Base-by-base conservation (phyloP, 2,113 vertebrate species). In the Tetraodon nigroviridis region DNA sequence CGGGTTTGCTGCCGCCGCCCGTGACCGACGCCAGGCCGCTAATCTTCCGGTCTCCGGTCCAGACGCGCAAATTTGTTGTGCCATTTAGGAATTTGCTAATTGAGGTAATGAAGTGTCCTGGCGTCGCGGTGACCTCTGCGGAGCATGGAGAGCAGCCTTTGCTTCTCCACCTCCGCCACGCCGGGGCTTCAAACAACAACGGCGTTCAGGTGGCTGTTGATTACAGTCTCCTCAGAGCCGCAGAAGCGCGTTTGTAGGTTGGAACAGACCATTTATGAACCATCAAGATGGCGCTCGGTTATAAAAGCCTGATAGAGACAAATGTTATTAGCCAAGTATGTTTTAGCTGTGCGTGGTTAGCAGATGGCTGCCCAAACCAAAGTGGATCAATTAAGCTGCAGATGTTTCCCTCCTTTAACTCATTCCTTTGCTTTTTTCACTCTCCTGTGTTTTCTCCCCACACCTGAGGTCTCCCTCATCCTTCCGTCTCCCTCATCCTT, bases 161-260 rank as follows among this genome's bases (percentile, higher is more conserved):
- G 32, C 32, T 21, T 72, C 3, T 1, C 54, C 29, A 45, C 57
- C 55, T 48, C 54, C 54, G 24, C 22, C n/a, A 3, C 12, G 17
- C 37, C 46, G 32, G 69, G 52, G 73, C 83, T 79, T 80, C 80
- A 72, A 82, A 82, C 81, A 85, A 82, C 76, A 81, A 81, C 71
- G 54, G 55, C 65, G 62, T 75, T 72, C 67, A 80, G 80, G 75
- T 76, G 80, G 75, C 80, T 69, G 67, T 85, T 81, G 82, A 74
- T 82, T 75, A 65, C 12, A 75, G 83, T 79, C 67, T 65, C 62
- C 52, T 74, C 59, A 61, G 67, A 79, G 78, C 76, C 71, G 66
- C 63, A 56, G 21, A 44, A 15, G 64, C 37, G 2, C 19, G 41
- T 21, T 58, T 47, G 61, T 52, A 17, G n/a, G 46, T 45, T 55